Conservation (phyloP, 2,888 invertebrate species). For the Dolichomitus sp. region DNA sequence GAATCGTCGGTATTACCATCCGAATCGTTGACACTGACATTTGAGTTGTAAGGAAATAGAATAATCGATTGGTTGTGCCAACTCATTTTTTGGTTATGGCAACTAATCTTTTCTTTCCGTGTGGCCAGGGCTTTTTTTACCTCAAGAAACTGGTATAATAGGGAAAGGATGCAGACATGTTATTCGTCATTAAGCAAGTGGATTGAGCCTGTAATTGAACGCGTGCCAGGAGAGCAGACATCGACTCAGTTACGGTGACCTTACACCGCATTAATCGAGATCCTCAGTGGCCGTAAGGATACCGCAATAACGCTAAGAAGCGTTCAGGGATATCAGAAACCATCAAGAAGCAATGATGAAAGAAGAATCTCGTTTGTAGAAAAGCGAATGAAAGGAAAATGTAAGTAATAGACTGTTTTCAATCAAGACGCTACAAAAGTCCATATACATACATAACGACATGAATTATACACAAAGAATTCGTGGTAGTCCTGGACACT, state of each 20-base stretch:
- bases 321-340: constrained; percentile 24
- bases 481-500: too few species aligned
- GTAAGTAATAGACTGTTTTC: background rate
- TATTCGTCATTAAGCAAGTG: constrained; percentile 54
- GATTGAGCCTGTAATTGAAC: constrained; percentile 68
- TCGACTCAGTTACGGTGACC: constrained; percentile 31
- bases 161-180: background rate
- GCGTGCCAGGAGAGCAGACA: constrained; percentile 48
- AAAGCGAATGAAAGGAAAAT: constrained; percentile 50
- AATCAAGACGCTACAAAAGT: too few species aligned
- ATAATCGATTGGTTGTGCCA: too few species aligned
- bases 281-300: constrained; percentile 19
- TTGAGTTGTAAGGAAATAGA: too few species aligned
- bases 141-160: background rate
- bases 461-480: too few species aligned
- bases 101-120: too few species aligned
- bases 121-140: background rate
- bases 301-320: background rate
- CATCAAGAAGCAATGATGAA: constrained; percentile 20
- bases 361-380: constrained; percentile 16
- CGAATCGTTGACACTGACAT: too few species aligned
- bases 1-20: too few species aligned
- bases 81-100: too few species aligned
- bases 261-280: background rate
- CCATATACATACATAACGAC: too few species aligned